Conservation (phyloP, 2,888 invertebrate species). For the Strigamia transsilvanica region DNA sequence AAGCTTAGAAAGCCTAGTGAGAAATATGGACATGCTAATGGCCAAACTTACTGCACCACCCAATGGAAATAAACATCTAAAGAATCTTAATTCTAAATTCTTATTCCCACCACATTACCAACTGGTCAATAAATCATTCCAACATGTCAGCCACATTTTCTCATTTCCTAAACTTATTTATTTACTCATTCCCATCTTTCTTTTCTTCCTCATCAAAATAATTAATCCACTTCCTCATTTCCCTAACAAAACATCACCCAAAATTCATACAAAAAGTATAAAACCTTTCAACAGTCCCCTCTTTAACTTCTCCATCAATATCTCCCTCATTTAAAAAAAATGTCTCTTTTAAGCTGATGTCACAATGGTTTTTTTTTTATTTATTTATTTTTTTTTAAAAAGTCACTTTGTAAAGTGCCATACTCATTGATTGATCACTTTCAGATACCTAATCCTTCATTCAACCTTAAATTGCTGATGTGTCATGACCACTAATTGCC, state of each 20-base stretch:
- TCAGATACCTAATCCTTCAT: slow-evolving; percentile 14
- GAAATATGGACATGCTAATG: no score
- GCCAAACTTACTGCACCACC: no score
- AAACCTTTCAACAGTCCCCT: background rate
- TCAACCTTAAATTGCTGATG: slow-evolving; percentile 24
- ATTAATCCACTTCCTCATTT: background rate
- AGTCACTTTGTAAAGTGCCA: background rate
- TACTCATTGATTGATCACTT: background rate
- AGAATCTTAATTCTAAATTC: no score
- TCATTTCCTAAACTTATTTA: no score
- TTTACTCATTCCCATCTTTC: no score
- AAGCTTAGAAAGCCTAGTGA: no score
- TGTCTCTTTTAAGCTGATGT: background rate
- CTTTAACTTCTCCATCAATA: background rate
- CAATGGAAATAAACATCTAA: no score
- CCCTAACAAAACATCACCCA: background rate
- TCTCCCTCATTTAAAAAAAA: background rate
- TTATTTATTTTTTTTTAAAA: no score
- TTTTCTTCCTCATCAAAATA: no score
- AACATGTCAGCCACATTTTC: no score
- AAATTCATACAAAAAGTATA: background rate
- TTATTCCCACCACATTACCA: no score
- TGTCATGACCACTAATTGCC: slow-evolving; percentile 35
- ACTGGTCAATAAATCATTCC: no score
- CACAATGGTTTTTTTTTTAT: background rate